phyloP scores from a whole-genome alignment of 2,888 invertebrate species.

The Ethmia dodecea region DNA sequence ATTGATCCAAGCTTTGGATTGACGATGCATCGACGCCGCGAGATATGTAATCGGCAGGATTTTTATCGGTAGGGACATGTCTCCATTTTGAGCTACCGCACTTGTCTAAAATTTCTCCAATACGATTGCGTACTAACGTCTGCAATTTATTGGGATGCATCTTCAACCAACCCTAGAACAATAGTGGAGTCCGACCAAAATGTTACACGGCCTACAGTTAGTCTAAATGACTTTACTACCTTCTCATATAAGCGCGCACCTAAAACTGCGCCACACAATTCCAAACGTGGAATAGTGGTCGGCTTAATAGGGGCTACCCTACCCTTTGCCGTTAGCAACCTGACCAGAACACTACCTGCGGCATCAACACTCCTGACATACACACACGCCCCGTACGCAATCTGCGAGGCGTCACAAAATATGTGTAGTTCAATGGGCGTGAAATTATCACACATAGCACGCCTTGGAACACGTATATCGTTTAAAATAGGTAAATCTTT shows the following conservation, averaged over 20 bases:
- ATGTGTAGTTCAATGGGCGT: slow-evolving; percentile 21
- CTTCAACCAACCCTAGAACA: slow-evolving; percentile 26
- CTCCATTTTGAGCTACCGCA: slow-evolving; percentile 18
- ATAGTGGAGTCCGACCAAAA: slow-evolving; percentile 30
- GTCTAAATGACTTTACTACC: slow-evolving; percentile 15
- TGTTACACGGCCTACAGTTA: slow-evolving; percentile 4
- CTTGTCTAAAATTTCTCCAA: slow-evolving; percentile 24
- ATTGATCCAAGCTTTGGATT: slow-evolving; percentile 1
- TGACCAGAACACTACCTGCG: slow-evolving; percentile 9
- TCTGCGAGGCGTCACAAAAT: slow-evolving; percentile 26
- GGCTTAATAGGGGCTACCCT: slow-evolving; percentile 25
- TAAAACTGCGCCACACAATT: slow-evolving; percentile 27
- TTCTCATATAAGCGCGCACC: slow-evolving; percentile 25
- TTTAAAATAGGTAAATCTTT: slow-evolving; percentile 13
- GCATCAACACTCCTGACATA: slow-evolving; percentile 19
- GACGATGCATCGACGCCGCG: slow-evolving; percentile 7
- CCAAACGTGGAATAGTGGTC: slow-evolving; percentile 27
- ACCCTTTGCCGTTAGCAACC: slow-evolving; percentile 23
- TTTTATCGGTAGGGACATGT: slow-evolving; percentile 21
- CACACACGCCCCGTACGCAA: slow-evolving; percentile 26
- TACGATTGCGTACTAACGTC: slow-evolving; percentile 27
- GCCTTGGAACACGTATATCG: slow-evolving; percentile 19
- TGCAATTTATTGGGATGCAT: slow-evolving; percentile 22
- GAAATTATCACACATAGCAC: slow-evolving; percentile 17
- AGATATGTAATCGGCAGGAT: slow-evolving; percentile 14